Conservation (phyloP, 2,888 invertebrate genomes). For the Lysandra coridon region DNA sequence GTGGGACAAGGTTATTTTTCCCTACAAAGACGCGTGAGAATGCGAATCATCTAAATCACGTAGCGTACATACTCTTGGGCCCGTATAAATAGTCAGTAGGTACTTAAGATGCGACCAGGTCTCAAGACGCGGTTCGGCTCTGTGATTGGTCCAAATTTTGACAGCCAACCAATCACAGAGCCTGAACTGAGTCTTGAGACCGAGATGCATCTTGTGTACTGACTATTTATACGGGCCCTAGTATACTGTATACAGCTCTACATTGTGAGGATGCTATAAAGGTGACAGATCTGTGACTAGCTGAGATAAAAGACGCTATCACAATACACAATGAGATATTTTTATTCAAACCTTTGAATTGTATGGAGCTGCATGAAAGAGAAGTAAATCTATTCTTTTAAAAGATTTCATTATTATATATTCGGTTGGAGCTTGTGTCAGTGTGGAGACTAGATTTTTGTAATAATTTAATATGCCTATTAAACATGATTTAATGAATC, state of each 20-base stretch:
- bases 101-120: too few relatives aligned
- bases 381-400: not conserved
- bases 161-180: too few relatives aligned
- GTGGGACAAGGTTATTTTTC: slow-evolving; percentile 42
- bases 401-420: not conserved
- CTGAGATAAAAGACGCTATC: not conserved
- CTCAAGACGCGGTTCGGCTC: too few relatives aligned
- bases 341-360: slow-evolving; percentile 19
- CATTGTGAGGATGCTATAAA: slow-evolving; percentile 43
- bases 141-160: too few relatives aligned
- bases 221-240: too few relatives aligned
- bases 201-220: too few relatives aligned
- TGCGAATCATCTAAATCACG: slow-evolving; percentile 46
- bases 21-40: slow-evolving; percentile 49
- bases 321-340: slow-evolving; percentile 9
- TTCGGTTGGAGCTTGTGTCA: not conserved
- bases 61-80: slow-evolving; percentile 36
- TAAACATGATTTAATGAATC: too few relatives aligned
- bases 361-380: not conserved
- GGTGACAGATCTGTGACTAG: slow-evolving; percentile 36
- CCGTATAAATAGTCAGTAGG: too few relatives aligned
- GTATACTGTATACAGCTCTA: slow-evolving; percentile 29
- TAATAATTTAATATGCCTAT: too few relatives aligned
- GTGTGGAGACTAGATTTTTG: not conserved
- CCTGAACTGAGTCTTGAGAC: too few relatives aligned